Percentiles rank a stretch among this genome's conserved stretches.
These are phyloP conservation scores for Lasioglossum baleicum DNA, from an alignment of 1,140 invertebrate genomes.

Conservation along the genomic window DNA sequence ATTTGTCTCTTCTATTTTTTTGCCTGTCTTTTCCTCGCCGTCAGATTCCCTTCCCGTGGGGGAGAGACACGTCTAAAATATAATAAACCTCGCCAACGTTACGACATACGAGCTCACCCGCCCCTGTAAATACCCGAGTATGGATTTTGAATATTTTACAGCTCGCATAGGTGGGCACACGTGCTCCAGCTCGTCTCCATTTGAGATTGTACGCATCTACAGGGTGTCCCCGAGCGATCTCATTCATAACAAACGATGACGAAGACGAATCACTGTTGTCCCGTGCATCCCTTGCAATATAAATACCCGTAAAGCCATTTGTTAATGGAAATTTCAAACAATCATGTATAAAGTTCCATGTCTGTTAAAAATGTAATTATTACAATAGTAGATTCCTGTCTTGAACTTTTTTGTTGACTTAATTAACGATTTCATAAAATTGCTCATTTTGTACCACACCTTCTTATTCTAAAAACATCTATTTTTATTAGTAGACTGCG, in stretches of 20 bases:
- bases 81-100: slow-evolving; percentile 57
- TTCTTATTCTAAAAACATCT: too few species aligned
- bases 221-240: background rate
- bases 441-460: too few species aligned
- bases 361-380: too few species aligned
- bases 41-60: slow-evolving; percentile 41
- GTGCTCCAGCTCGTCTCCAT: slow-evolving; percentile 7
- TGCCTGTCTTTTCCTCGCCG: slow-evolving; percentile 1
- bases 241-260: background rate
- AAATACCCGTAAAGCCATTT: background rate
- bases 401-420: too few species aligned
- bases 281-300: background rate
- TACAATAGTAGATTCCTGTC: too few species aligned
- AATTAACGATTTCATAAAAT: too few species aligned
- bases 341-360: too few species aligned
- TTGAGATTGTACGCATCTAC: slow-evolving; percentile 15
- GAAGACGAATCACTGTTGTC: background rate
- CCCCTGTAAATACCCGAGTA: slow-evolving; percentile 61
- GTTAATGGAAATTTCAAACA: background rate
- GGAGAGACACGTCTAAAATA: slow-evolving; percentile 61
- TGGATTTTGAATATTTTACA: slow-evolving; percentile 65
- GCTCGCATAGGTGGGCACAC: slow-evolving; percentile 19
- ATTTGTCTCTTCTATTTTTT: slow-evolving; percentile 12
- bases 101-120: slow-evolving; percentile 49
- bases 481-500: too few species aligned